phyloP scores from a whole-genome alignment of 2,797 vertebrate species.

The Diplodus puntazzo region DNA sequence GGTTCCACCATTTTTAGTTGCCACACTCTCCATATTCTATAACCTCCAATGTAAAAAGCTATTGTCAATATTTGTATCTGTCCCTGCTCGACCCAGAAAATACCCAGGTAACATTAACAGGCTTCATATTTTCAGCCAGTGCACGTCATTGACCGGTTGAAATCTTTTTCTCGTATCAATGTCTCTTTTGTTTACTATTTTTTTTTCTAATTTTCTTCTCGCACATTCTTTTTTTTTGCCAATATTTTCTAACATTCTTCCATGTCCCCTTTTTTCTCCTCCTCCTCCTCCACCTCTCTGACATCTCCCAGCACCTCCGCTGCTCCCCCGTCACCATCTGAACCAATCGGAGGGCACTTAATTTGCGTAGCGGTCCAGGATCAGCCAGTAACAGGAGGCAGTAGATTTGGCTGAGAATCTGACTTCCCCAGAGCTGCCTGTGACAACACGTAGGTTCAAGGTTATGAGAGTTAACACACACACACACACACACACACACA shows the following conservation, averaged over 20 bases:
- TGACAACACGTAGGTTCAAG: slow-evolving; percentile 52
- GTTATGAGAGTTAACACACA: slow-evolving; percentile 32
- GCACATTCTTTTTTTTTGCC: background rate
- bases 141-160: too few species aligned
- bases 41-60: too few species aligned
- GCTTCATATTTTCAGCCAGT: too few species aligned
- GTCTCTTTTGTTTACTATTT: background rate
- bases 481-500: slow-evolving; percentile 14
- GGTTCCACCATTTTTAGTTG: too few species aligned
- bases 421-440: slow-evolving; percentile 30
- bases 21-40: too few species aligned
- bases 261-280: background rate
- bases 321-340: background rate
- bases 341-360: slow-evolving; percentile 28
- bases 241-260: background rate
- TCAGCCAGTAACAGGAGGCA: slow-evolving; percentile 16
- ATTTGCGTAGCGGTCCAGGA: background rate
- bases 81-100: too few species aligned
- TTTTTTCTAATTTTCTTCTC: background rate
- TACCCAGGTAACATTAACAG: too few species aligned
- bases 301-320: background rate
- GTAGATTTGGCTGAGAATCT: slow-evolving; percentile 17
- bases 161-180: background rate
- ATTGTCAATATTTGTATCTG: too few species aligned
- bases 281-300: slow-evolving; percentile 3